Conservation (phyloP, 2,888 invertebrate species). For the Drosophila emarginata region DNA sequence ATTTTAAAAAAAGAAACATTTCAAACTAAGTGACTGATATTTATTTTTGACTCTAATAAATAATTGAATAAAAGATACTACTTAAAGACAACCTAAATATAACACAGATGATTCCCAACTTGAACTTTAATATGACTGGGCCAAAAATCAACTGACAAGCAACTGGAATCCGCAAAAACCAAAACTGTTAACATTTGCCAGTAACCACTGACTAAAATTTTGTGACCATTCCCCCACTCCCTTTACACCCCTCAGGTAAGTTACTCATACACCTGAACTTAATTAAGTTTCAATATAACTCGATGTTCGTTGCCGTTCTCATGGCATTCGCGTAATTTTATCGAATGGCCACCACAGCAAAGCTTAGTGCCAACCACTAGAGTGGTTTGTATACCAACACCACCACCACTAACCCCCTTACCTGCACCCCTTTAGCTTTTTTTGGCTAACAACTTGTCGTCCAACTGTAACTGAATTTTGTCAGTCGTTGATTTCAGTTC, state of each 20-base stretch:
- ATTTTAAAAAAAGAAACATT: too few species aligned
- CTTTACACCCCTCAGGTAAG: background rate
- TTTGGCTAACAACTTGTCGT: constrained; percentile 1
- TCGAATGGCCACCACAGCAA: constrained; percentile 55
- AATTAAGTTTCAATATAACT: constrained; percentile 65
- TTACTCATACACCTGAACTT: constrained; percentile 47
- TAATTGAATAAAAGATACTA: too few species aligned
- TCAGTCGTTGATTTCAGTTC: constrained; percentile 52
- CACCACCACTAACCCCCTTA: background rate
- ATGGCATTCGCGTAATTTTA: constrained; percentile 25
- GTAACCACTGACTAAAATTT: constrained; percentile 40
- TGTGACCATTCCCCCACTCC: constrained; percentile 12
- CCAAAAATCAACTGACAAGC: constrained; percentile 14
- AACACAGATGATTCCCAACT: too few species aligned
- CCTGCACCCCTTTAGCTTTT: background rate
- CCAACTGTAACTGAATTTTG: constrained; percentile 40
- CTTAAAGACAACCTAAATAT: too few species aligned
- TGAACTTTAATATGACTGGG: background rate
- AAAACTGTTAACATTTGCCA: constrained; percentile 51
- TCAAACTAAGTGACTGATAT: too few species aligned
- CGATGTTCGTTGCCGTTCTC: constrained; percentile 20
- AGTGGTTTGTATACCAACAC: constrained; percentile 45
- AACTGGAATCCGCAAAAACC: constrained; percentile 45
- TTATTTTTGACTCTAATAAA: too few species aligned
- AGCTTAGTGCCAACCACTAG: constrained; percentile 57